phyloP scores from a whole-genome alignment of 2,888 invertebrate genomes.

The Mythimna ferrago region DNA sequence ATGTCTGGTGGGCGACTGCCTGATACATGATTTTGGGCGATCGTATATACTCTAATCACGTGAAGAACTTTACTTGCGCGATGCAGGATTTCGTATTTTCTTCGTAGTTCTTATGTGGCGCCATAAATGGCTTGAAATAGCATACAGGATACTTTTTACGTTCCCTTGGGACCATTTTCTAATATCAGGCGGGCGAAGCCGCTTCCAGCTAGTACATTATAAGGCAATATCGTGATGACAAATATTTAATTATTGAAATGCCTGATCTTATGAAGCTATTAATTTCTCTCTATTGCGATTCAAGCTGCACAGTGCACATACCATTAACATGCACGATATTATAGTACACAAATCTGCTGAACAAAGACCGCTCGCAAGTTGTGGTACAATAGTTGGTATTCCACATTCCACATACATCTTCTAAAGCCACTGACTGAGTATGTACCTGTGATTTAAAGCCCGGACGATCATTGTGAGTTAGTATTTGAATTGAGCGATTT shows the following conservation, averaged over 20 bases:
- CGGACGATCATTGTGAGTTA: not conserved
- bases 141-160: no score
- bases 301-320: not conserved
- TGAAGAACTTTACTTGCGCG: no score
- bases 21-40: no score
- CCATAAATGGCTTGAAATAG: no score
- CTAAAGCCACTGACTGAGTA: not conserved
- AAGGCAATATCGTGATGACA: not conserved
- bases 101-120: no score
- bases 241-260: not conserved
- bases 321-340: conserved; percentile 9
- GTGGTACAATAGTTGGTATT: conserved; percentile 6
- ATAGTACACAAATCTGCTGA: conserved; percentile 10
- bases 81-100: no score
- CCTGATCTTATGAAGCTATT: not conserved
- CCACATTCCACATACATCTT: not conserved
- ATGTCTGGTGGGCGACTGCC: no score
- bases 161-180: no score
- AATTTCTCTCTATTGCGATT: not conserved
- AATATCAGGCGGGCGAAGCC: no score
- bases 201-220: no score
- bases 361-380: conserved; percentile 2
- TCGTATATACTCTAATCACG: no score
- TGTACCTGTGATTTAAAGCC: not conserved
- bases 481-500: no score